Evolutionary conservation across 2,797 vertebrate species (phyloP), one percentile per base, ranked within the genome.

Genomic region (Ctenosaura bakeri): DNA sequence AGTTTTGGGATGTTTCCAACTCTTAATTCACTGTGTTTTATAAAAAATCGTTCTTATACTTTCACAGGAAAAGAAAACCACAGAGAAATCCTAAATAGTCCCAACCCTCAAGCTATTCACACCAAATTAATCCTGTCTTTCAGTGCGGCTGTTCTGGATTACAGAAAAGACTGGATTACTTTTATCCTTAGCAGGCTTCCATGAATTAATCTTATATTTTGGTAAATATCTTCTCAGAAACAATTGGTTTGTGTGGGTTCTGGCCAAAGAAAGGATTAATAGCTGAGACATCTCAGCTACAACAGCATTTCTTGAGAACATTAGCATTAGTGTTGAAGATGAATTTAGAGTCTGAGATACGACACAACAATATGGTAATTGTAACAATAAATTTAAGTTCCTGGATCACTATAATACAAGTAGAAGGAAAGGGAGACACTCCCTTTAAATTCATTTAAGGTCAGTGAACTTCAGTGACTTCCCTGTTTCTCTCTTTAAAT

Each of bases 401-500:
- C 5, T 54, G 7, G 29, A 42, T 87, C 50, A 50, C 16, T 74
- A 64, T 20, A 46, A 16, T 0, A 0, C 5, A 83, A 9, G 22
- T 88, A 18, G 88, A 74, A 18, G 14, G 24, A 80, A 4, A 88
- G 83, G 71, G 88, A 81, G 29, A 88, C 1, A 0, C 22, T 18
- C 26, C 90, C 87, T 89, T 90, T 86, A 92, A 62, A 93, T 69
- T 12, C 92, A 54, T 80, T 89, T 32, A 83, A 92, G 16, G 64
- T 92, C 77, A 92, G 88, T 42, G 59, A 86, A 91, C 89, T 29
- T 88, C 52, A 69, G 29, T 79, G 64, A 80, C 46, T 91, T 95
- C 91, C 56, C 92, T 59, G 92, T 52, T 93, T 94, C 89, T 66
- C 64, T 83, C 87, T 92, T 88, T 92, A 93, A 94, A 92, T 87